Base-by-base conservation (phyloP, 2,797 vertebrate genomes). In the Poecilia wingei region DNA sequence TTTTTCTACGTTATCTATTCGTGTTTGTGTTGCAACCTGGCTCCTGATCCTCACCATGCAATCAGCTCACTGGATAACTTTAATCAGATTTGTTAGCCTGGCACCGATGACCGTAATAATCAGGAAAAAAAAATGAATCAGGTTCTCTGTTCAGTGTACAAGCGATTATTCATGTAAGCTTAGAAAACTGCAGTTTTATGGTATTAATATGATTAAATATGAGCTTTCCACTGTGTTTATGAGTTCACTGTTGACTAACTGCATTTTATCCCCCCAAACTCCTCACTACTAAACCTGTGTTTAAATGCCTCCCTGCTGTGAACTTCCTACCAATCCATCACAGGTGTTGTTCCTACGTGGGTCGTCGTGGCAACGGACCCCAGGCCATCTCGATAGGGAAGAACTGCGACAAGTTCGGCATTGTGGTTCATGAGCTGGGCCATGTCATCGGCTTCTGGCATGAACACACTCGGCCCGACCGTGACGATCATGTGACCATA, bases 401-500 rank as follows among this genome's bases (percentile, higher is more conserved):
- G 77, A 97, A 97, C 93, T 97, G 97, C 71, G 97, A 97, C 85
- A 97, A 97, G 88, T 97, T 97, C 79, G 97, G 97, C 80, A 97
- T 97, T 0, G 97, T 97, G 83, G 96, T 97, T 2, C 97, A 97
- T 0, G 97, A 97, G 75, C 93, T 97, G 3, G 97, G 97, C 69
- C 97, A 97, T 0, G 97, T 97, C 59, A 96, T 97, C 36, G 97
- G 97, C 72, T 97, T 97, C 93, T 97, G 97, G 97, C 97, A 97
- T 16, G 97, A 97, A 53, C 97, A 97, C 87, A 97, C 97, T 1
- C 95, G 97, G 1, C 96, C 97, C 0, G 97, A 97, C 90, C 93
- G 97, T 33, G 97, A 97, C 18, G 93, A 96, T 39, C 97, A 97
- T 3, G 97, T 97, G 55, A 96, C 95, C 89, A 97, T 97, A 90